Percentiles rank a stretch among this genome's conserved stretches.
These are phyloP conservation scores for Campylomormyrus numenius DNA, from an alignment of 2,113 vertebrate genomes.

Conservation along the genomic window DNA sequence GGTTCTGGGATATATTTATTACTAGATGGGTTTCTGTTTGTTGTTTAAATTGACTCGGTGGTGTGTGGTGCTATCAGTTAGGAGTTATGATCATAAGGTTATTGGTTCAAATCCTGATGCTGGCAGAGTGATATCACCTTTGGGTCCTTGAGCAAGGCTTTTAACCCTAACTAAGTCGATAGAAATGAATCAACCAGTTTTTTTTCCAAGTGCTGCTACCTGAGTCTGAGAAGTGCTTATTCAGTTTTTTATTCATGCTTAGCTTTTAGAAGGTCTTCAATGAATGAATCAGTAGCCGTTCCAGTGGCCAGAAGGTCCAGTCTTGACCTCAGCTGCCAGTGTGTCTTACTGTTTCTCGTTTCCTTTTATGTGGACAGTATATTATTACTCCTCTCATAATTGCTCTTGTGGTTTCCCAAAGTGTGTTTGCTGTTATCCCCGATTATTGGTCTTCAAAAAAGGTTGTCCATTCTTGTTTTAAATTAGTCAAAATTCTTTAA, in stretches of 20 bases:
- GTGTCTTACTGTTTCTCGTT: neutral
- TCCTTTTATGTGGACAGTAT: neutral
- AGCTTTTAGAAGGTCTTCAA: neutral
- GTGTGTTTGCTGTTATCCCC: neutral
- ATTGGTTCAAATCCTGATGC: neutral
- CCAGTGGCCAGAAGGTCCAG: neutral
- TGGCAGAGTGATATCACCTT: neutral
- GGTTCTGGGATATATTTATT: neutral
- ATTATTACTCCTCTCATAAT: neutral
- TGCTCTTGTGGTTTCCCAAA: neutral
- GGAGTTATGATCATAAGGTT: neutral
- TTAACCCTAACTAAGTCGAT: neutral
- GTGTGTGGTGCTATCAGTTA: neutral
- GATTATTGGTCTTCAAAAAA: neutral
- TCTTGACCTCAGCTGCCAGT: neutral
- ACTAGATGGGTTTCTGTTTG: neutral
- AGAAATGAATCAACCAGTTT: neutral
- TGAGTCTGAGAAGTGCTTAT: neutral
- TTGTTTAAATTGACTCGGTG: neutral
- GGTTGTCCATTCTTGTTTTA: neutral
- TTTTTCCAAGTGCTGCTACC: neutral
- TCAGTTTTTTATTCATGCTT: neutral
- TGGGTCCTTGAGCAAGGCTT: neutral
- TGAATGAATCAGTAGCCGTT: neutral
- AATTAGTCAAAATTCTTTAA: neutral